Evolutionary conservation across 1,140 invertebrate species (phyloP).

Genomic region (Babylonia areolata): DNA sequence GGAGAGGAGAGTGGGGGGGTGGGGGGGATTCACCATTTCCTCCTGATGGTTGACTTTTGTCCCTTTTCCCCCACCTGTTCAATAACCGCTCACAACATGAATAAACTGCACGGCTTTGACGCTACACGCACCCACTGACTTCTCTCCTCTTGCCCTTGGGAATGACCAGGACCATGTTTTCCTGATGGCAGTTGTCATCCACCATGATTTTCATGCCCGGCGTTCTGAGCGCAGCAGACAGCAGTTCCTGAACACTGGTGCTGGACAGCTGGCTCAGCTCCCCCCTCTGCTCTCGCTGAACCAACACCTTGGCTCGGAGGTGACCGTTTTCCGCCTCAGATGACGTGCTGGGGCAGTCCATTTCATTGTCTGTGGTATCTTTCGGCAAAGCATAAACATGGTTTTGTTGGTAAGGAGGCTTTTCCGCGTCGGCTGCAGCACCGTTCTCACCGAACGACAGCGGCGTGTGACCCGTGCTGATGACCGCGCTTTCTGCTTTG

Average conservation of each 20-base stretch:
- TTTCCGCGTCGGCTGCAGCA: no score
- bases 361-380: no score
- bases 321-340: not conserved
- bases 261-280: slow-evolving; percentile 11
- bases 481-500: no score
- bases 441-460: no score
- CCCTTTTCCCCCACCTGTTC: no score
- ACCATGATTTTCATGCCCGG: not conserved
- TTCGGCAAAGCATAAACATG: no score
- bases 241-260: slow-evolving; percentile 6
- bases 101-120: not conserved
- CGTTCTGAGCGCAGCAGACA: not conserved
- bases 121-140: not conserved
- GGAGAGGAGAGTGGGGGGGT: no score
- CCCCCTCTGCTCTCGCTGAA: not conserved
- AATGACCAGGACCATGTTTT: not conserved
- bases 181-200: not conserved
- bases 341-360: not conserved
- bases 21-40: no score
- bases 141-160: not conserved
- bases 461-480: no score
- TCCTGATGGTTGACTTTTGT: no score
- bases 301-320: not conserved
- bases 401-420: no score
- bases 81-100: no score